These are phyloP conservation scores for Manacus vitellinus DNA, from an alignment of 2,113 vertebrate genomes.

Conservation along the genomic window DNA sequence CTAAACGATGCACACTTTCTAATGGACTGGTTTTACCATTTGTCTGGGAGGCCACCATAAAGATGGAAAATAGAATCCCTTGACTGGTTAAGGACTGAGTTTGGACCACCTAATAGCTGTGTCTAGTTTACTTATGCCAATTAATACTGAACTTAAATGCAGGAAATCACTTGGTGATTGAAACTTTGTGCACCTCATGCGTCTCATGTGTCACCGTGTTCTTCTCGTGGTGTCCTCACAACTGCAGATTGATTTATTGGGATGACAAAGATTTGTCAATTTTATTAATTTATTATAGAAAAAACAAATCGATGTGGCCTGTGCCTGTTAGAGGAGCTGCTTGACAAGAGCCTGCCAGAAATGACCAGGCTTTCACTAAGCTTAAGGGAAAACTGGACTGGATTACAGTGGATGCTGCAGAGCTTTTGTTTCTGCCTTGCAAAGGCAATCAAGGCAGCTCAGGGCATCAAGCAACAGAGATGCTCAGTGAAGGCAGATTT, in stretches of 20 bases:
- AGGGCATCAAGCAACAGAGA: neutral
- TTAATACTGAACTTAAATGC: neutral
- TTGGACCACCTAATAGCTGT: neutral
- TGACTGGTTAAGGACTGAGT: neutral
- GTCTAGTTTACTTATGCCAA: neutral
- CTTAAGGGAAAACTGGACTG: neutral
- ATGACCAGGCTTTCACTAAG: neutral
- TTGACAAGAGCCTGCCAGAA: neutral
- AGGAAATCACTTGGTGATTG: neutral
- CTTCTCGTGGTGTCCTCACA: neutral
- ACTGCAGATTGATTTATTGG: neutral
- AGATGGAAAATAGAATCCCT: neutral
- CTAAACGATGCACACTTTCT: neutral
- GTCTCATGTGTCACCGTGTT: neutral
- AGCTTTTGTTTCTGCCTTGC: neutral
- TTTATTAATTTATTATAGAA: neutral
- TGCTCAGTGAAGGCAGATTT: neutral
- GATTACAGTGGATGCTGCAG: neutral
- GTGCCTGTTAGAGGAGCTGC: neutral
- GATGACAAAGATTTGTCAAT: neutral
- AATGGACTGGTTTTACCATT: neutral
- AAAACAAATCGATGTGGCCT: neutral
- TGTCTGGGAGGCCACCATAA: neutral
- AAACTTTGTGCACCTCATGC: neutral
- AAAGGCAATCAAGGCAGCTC: neutral